Evolutionary conservation across 1,140 invertebrate species (phyloP), one percentile per base, ranked within the genome.

Genomic region (Drosophila quadrilineata): DNA sequence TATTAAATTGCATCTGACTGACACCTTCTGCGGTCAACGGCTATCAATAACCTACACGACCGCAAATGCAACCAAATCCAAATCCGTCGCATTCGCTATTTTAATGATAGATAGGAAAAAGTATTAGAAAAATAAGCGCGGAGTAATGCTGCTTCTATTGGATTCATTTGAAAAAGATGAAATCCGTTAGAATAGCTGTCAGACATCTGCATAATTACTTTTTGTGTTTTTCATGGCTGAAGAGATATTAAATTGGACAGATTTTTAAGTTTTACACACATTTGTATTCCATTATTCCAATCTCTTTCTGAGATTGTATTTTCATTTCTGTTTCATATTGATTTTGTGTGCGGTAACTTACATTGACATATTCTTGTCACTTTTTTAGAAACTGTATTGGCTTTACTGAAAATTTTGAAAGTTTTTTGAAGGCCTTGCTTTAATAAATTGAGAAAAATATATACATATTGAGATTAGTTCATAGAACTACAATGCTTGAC

Each of bases 71-170:
- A 77, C 65, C 43, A 65, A 73, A 85, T 84, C 65, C 43, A 65
- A 73, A 85, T 84, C 70, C 77, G 53, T 50, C 85, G 48, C 79
- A 77, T 84, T 79, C 58, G 77, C 79, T 77, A 77, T 73, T 54
- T 43, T 48, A 33, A 26, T 45, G 48, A 43, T 50, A 10, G n/a
- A n/a, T 43, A n/a, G 22, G 16, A 5, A 5, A 14, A 8, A 10
- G 10, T 6, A 8, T 14, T 9, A 21, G 12, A 10, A n/a, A 12
- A 26, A 45, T n/a, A n/a, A n/a, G n/a, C n/a, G n/a, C n/a, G n/a
- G n/a, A n/a, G n/a, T n/a, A n/a, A n/a, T n/a, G n/a, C n/a, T n/a
- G n/a, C n/a, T n/a, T n/a, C n/a, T n/a, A n/a, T n/a, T n/a, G n/a
- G n/a, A n/a, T n/a, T n/a, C n/a, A n/a, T n/a, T n/a, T n/a, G n/a